Conservation (phyloP, 2,888 invertebrate genomes). For the Clitarchus hookeri region DNA sequence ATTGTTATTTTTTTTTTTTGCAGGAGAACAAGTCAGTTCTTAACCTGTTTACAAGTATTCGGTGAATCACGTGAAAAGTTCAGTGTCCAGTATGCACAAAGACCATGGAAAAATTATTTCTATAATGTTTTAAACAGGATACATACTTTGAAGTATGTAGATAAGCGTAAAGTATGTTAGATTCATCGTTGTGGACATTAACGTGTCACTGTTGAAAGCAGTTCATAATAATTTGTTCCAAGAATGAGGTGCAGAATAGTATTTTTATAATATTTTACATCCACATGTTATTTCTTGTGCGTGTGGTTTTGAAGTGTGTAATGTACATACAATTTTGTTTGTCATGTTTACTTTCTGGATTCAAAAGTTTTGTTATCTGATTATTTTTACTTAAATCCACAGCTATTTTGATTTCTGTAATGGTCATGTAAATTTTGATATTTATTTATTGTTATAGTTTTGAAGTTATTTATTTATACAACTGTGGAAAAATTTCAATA, state of each 20-base stretch:
- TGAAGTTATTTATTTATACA: not conserved
- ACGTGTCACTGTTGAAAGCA: not conserved
- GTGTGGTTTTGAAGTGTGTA: too few relatives aligned
- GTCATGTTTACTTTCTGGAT: not conserved
- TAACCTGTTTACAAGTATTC: constrained; percentile 88
- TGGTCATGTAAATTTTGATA: not conserved
- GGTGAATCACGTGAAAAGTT: constrained; percentile 58
- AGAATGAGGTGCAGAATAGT: not conserved
- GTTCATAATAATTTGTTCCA: not conserved
- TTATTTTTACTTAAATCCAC: not conserved
- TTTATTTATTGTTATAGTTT: not conserved
- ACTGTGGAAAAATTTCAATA: not conserved
- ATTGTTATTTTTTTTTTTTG: constrained; percentile 42
- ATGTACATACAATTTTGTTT: too few relatives aligned
- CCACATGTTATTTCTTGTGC: not conserved
- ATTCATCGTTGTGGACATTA: not conserved
- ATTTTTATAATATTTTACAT: not conserved
- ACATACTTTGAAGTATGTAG: not conserved
- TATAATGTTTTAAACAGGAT: not conserved
- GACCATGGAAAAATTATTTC: not conserved
- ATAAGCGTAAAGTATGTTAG: not conserved
- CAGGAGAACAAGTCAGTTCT: constrained; percentile 88
- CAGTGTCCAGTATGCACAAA: not conserved
- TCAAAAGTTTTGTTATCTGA: not conserved
- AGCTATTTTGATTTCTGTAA: not conserved